phyloP scores from a whole-genome alignment of 1,140 invertebrate genomes.

The Sycobia sp. region DNA sequence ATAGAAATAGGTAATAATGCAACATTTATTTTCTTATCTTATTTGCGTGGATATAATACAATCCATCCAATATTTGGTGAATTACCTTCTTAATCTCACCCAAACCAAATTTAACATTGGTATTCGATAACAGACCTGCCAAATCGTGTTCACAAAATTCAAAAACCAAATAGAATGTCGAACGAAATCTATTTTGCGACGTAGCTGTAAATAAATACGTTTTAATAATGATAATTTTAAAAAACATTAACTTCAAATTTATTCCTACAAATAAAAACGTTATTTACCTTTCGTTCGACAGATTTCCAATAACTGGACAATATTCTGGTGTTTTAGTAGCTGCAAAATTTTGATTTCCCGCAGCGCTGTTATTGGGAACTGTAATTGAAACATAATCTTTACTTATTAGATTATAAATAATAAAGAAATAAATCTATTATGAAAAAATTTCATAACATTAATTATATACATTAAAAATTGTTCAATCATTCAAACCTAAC shows the following conservation, averaged over 20 bases:
- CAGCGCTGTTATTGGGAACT: slow-evolving; percentile 97
- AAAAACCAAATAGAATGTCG: slow-evolving; percentile 97
- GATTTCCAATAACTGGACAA: slow-evolving; percentile 95
- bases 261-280: not conserved
- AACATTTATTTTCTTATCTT: no score
- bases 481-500: no score
- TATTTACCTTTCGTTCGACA: slow-evolving; percentile 81
- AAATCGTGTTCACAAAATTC: slow-evolving; percentile 99
- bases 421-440: not conserved
- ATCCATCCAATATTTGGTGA: slow-evolving; percentile 94
- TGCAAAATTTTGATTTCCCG: slow-evolving; percentile 96
- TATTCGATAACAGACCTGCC: slow-evolving; percentile 94
- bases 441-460: no score
- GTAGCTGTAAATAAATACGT: slow-evolving; percentile 66
- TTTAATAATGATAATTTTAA: not conserved
- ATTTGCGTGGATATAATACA: slow-evolving; percentile 97
- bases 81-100: slow-evolving; percentile 98
- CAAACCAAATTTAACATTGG: slow-evolving; percentile 94
- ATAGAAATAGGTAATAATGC: no score
- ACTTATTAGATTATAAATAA: not conserved
- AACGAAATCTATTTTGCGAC: slow-evolving; percentile 83
- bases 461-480: no score
- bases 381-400: no score
- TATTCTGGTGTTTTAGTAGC: slow-evolving; percentile 93
- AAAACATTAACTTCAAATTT: no score